phyloP scores from a whole-genome alignment of 2,113 vertebrate genomes.

The Raphicerus campestris region DNA sequence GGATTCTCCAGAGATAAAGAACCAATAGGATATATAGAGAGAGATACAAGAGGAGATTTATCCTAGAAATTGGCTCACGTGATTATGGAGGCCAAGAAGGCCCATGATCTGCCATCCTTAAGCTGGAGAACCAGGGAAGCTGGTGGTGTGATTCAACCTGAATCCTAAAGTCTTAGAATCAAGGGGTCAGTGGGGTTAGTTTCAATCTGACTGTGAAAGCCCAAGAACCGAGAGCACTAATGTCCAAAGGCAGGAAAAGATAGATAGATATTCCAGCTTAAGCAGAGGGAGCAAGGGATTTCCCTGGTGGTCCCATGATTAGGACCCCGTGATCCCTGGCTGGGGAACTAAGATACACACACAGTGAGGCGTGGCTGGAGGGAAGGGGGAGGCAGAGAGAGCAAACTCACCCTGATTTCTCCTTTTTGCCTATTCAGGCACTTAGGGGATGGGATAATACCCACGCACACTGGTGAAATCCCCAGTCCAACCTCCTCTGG shows the following conservation, averaged over 20 bases:
- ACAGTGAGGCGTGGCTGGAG: fast-evolving
- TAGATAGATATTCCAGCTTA: neutral
- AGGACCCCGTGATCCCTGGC: neutral
- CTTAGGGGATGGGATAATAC: too few species aligned
- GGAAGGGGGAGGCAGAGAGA: neutral
- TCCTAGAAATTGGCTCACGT: neutral
- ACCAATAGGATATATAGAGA: neutral
- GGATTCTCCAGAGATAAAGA: neutral
- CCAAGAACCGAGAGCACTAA: neutral
- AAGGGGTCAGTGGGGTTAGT: fast-evolving
- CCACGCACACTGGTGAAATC: neutral
- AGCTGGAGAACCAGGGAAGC: neutral
- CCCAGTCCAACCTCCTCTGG: neutral
- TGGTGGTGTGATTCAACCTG: neutral
- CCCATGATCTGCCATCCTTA: neutral
- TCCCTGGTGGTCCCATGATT: neutral
- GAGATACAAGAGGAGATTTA: neutral
- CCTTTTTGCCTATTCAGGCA: neutral
- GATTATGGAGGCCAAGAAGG: neutral
- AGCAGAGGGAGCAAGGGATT: neutral
- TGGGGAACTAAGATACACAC: neutral
- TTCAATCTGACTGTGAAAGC: neutral
- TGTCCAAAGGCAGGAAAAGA: neutral
- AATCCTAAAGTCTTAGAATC: neutral
- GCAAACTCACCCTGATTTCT: neutral